A percentile compares a stretch with the other conserved stretches of the same genome.
Conservation (phyloP, 2,113 vertebrate species). For the Ciconia maguari region DNA sequence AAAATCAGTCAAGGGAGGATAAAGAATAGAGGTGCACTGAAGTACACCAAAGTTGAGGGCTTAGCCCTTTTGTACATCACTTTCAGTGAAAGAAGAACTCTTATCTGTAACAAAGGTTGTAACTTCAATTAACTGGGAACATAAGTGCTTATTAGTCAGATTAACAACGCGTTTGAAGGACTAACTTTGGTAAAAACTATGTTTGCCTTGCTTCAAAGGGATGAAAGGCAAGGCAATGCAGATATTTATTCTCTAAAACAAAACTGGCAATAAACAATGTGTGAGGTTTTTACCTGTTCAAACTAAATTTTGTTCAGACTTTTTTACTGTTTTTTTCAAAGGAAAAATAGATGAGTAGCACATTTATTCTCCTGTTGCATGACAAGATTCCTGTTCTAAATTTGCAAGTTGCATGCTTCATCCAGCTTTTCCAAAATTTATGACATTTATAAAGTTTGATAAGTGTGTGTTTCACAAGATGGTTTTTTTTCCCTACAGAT, state of each 20-base stretch:
- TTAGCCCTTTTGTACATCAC: background rate
- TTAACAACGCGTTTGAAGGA: background rate
- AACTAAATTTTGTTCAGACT: background rate
- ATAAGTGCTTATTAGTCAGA: background rate
- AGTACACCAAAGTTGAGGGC: background rate
- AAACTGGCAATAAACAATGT: background rate
- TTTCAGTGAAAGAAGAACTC: background rate
- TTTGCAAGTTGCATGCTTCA: background rate
- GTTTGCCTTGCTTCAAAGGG: background rate
- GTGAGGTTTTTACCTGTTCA: background rate
- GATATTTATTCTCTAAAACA: background rate
- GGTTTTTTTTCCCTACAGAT: background rate
- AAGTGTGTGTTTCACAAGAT: background rate
- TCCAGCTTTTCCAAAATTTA: background rate
- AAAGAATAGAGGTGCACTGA: background rate
- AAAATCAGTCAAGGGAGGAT: background rate
- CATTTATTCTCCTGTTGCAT: background rate
- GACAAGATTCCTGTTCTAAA: background rate
- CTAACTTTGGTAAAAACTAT: background rate
- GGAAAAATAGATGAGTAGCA: background rate
- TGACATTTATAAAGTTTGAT: background rate
- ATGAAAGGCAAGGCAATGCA: background rate
- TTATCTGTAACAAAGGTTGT: background rate
- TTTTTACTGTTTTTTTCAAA: background rate
- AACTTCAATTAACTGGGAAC: background rate